Evolutionary conservation across 2,113 vertebrate species (phyloP), one percentile per base, ranked within the genome.

Genomic region (Miniopterus natalensis): DNA sequence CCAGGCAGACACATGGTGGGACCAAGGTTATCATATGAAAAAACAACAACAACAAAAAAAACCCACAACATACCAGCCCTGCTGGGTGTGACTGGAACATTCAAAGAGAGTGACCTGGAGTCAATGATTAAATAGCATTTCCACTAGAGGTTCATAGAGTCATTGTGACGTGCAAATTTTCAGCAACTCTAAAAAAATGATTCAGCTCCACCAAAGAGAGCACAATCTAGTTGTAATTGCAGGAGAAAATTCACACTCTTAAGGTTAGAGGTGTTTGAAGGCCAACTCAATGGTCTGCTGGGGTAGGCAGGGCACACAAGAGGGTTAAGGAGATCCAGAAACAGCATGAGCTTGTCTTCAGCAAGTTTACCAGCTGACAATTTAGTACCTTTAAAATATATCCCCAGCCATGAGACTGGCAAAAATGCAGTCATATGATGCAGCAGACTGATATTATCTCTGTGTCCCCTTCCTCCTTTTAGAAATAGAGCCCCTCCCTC

Each of bases 311-410:
- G 49, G 27, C 47, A 79, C 25, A 45, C 31, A 42, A 66, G 57
- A 75, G n/a, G 70, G 5, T 36, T 51, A 49, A 71, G 36, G 66
- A 45, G 27, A 71, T 11, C n/a, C 15, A 1, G 21, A 8, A 71
- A 90, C 53, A 79, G 47, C 40, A 93, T 18, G 59, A 74, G 20
- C 40, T 73, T 85, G 23, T 85, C 78, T 93, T 87, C 79, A 65
- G 47, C 40, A 84, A 87, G 45, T 71, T 93, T 10, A 1, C 87
- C 74, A 96, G 79, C 45, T 79, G 63, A 92, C 42, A 90, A 81
- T 7, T 74, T 40, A 73, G 42, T 53, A 51, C 36, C 77, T 81
- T 93, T 27, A 66, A 90, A 87, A 92, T 40, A 68, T 9, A 95
- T 21, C 23, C 53, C 83, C 63, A 87, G 27, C 29, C 59, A 71